Percentiles rank a stretch among this genome's conserved stretches.
Evolutionary conservation across 2,888 invertebrate species (phyloP).

Genomic region (Oscheius sp.): DNA sequence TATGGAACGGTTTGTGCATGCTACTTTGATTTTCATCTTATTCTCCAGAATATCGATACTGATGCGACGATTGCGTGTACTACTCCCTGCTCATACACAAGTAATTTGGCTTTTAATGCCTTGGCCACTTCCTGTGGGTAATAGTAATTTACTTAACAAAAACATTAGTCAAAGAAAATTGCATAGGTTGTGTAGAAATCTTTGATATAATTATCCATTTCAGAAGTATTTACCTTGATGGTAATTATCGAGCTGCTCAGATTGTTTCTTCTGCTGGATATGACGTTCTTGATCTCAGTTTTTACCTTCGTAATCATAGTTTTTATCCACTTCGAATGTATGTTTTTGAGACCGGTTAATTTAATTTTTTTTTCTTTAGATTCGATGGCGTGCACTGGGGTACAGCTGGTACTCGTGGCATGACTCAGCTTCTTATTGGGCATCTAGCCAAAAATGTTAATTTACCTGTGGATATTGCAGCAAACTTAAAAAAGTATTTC

Average conservation of each 20-base stretch:
- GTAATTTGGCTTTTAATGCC: conserved; percentile 32
- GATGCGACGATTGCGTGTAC: conserved; percentile 32
- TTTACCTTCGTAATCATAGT: conserved; percentile 40
- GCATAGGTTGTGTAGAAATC: not conserved
- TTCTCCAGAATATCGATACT: conserved; percentile 35
- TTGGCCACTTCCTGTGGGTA: conserved; percentile 6
- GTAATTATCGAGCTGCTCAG: conserved; percentile 42
- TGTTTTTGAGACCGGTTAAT: not conserved
- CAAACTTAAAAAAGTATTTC: conserved; percentile 1
- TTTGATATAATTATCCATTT: conserved; percentile 11
- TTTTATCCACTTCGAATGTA: conserved; percentile 39
- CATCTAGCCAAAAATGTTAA: conserved; percentile 31
- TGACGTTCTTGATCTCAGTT: conserved; percentile 50
- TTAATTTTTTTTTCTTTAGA: conserved; percentile 28
- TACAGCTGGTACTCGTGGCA: conserved; percentile 33
- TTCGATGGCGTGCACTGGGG: conserved; percentile 49
- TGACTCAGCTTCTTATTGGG: conserved; percentile 47
- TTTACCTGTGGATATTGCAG: conserved; percentile 11
- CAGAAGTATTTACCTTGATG: conserved; percentile 46
- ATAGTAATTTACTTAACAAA: not conserved
- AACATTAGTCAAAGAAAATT: not conserved
- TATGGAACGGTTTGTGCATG: conserved; percentile 8
- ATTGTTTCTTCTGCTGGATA: conserved; percentile 47
- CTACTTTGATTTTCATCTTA: not conserved
- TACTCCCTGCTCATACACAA: conserved; percentile 37